Base-by-base conservation (phyloP, 92 coral and sea anemone species). In the Blastomussa wellsi region DNA sequence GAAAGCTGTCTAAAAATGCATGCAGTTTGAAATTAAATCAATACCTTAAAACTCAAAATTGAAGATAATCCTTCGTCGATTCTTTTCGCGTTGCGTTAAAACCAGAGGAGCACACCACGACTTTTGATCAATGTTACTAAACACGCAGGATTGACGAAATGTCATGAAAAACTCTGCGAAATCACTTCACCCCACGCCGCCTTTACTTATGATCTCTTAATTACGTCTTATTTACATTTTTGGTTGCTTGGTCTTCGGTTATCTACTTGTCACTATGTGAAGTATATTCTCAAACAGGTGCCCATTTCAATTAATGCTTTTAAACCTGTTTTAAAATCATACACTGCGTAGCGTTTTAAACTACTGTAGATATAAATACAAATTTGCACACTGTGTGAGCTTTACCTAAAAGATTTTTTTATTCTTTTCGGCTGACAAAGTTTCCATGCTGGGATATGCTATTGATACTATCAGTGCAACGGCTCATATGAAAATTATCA, bases 171-270 rank as follows among this genome's bases (percentile, higher is more conserved):
- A 38, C 32, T 47, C 39, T 42, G 33, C 53, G 65, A 76, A 51
- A 65, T 31, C 60, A 3, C 13, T 29, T 42, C 11, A 55, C 47
- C 19, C 10, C 76, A 19, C 76, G 76, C 65, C 44, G 35, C 32
- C 42, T 47, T 47, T 48, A 35, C 53, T 31, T 32, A 32, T 39
- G 76, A 28, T 16, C 72, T 53, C 35, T 80, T 80, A 47, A 80
- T 69, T 69, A 80, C 7, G 65, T 80, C 65, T 62, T 67, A 68
- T 44, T 66, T 80, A 80, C 84, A 80, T 80, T 80, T 80, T 80
- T 66, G 57, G 20, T 36, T 80, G 75, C 67, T 80, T 48, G 48
- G 84, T 66, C 84, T 69, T 67, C 60, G 17, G 75, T 53, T 80
- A 80, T 80, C 65, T 66, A 44, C 31, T 67, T 9, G 67, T 44